Conservation (phyloP, 2,797 vertebrate genomes). For the Setipinna tenuifilis region DNA sequence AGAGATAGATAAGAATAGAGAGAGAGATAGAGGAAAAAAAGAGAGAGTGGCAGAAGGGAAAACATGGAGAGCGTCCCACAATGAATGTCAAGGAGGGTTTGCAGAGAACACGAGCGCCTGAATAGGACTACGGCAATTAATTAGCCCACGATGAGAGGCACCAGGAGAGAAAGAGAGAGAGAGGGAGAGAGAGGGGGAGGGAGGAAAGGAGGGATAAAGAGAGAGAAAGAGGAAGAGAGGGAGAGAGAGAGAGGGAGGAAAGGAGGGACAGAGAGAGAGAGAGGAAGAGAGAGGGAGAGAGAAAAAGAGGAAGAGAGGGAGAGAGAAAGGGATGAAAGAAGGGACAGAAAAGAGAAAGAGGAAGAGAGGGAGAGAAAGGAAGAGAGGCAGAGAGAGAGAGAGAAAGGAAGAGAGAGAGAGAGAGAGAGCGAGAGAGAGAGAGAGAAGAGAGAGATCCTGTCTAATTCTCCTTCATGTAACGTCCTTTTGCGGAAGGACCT, state of each 20-base stretch:
- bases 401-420: not conserved
- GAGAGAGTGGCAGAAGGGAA: slow-evolving; percentile 8
- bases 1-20: too few relatives aligned
- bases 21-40: not conserved
- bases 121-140: slow-evolving; percentile 64
- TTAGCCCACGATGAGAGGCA: slow-evolving; percentile 69
- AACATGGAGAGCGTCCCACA: slow-evolving; percentile 57
- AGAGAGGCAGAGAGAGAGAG: not conserved
- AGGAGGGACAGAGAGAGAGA: too few relatives aligned
- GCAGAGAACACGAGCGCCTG: slow-evolving; percentile 64
- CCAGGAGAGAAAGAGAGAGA: slow-evolving; percentile 6
- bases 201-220: not conserved
- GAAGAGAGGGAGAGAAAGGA: slow-evolving; percentile 26
- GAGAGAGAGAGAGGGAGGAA: too few relatives aligned
- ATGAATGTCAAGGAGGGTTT: slow-evolving; percentile 72
- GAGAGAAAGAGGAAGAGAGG: not conserved
- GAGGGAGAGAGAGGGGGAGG: not conserved
- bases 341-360: too few relatives aligned
- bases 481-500: slow-evolving; percentile 64
- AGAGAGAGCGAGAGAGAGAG: not conserved
- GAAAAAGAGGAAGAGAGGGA: too few relatives aligned
- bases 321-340: too few relatives aligned
- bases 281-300: not conserved
- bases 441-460: slow-evolving; percentile 39
- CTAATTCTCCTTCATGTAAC: slow-evolving; percentile 70